These are phyloP conservation scores for Cynocephalus volans DNA, from an alignment of 2,113 vertebrate species.

Conservation along the genomic window DNA sequence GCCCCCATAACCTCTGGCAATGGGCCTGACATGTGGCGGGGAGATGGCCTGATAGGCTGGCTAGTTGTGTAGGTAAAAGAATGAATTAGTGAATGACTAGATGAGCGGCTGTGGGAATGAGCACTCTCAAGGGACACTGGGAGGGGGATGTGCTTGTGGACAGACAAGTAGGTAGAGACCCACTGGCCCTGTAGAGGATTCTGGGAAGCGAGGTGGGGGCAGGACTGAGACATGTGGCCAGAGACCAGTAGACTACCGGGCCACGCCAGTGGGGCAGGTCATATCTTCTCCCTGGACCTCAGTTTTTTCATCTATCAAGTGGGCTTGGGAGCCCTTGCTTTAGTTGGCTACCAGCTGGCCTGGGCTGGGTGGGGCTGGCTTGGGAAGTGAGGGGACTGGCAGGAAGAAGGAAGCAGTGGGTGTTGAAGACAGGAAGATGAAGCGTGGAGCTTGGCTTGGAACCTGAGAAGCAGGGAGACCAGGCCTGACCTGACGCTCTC, in stretches of 20 bases:
- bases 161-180: background rate
- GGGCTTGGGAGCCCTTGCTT: conserved; percentile 37
- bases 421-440: conserved; percentile 80
- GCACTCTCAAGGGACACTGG: background rate
- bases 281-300: background rate
- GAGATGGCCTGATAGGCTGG: background rate
- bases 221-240: background rate
- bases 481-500: conserved; percentile 70
- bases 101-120: background rate
- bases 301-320: conserved; percentile 64
- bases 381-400: conserved; percentile 56
- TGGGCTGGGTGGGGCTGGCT: background rate
- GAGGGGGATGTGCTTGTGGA: background rate
- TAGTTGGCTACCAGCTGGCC: conserved; percentile 52
- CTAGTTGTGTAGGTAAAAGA: background rate
- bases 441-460: conserved; percentile 83
- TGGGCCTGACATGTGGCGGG: background rate
- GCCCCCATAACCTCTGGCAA: background rate
- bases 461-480: conserved; percentile 78
- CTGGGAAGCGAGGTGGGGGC: background rate
- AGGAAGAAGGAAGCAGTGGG: conserved; percentile 80
- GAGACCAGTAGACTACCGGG: background rate
- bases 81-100: conserved; percentile 8
- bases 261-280: background rate
- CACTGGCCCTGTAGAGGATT: background rate